These are phyloP conservation scores for Patella depressa DNA, from an alignment of 2,888 invertebrate genomes.

Conservation along the genomic window DNA sequence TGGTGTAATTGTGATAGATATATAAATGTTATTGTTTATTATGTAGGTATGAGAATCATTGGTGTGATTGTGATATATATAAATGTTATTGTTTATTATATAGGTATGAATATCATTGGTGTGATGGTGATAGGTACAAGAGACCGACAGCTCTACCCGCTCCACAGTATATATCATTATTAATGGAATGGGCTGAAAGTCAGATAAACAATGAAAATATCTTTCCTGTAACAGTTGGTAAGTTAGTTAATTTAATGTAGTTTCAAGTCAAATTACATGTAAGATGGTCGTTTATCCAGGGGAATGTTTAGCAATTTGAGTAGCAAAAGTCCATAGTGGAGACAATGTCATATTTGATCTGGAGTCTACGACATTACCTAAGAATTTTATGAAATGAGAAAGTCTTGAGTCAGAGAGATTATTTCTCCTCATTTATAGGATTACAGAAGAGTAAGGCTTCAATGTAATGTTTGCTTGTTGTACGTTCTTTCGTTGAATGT, in stretches of 20 bases:
- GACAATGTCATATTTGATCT: too few species aligned
- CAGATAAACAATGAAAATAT: slow-evolving; percentile 90
- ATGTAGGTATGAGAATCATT: slow-evolving; percentile 84
- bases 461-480: too few species aligned
- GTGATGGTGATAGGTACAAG: slow-evolving; percentile 83
- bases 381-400: too few species aligned
- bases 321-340: too few species aligned
- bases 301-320: too few species aligned
- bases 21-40: too few species aligned
- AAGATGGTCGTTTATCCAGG: too few species aligned
- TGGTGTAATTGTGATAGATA: not conserved
- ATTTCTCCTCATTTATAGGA: not conserved
- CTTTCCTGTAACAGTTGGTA: slow-evolving; percentile 86
- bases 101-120: slow-evolving; percentile 90
- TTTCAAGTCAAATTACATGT: too few species aligned
- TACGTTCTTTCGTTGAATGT: too few species aligned
- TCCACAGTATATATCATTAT: slow-evolving; percentile 83
- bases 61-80: slow-evolving; percentile 88
- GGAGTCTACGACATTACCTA: too few species aligned
- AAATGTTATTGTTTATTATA: slow-evolving; percentile 66
- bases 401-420: too few species aligned
- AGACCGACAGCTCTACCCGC: slow-evolving; percentile 83
- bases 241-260: slow-evolving; percentile 35
- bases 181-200: slow-evolving; percentile 93
- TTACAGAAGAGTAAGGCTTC: not conserved